These are phyloP conservation scores for Toxonevra muliebris DNA, from an alignment of 2,888 invertebrate species.

Conservation along the genomic window DNA sequence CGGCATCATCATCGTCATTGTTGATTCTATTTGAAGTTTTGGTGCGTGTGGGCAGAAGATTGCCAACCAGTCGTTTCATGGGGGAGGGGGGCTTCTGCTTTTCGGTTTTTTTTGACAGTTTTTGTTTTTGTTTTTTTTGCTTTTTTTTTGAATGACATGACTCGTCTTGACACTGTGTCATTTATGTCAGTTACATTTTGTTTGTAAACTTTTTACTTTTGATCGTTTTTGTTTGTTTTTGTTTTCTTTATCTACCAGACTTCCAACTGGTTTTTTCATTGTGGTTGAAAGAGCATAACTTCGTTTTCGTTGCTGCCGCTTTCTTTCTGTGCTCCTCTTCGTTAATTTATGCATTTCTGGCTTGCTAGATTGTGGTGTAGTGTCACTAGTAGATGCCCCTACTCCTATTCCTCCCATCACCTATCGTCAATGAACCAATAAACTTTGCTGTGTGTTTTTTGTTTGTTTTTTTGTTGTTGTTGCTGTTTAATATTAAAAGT, in stretches of 20 bases:
- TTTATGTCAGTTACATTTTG: constrained; percentile 31
- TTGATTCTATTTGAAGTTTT: too few species aligned
- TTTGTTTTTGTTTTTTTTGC: constrained; percentile 17
- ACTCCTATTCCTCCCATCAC: background rate
- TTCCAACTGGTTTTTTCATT: background rate
- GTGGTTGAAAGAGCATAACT: background rate
- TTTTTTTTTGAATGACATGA: constrained; percentile 25
- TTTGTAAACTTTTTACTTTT: constrained; percentile 24
- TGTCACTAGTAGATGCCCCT: constrained; percentile 15
- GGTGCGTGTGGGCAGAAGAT: too few species aligned
- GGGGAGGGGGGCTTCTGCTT: background rate
- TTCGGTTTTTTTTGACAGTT: constrained; percentile 10
- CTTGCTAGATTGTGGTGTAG: constrained; percentile 12
- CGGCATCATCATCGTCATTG: background rate
- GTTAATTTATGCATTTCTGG: constrained; percentile 32
- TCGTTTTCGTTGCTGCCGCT: constrained; percentile 2
- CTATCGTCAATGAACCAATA: too few species aligned
- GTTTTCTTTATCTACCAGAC: background rate
- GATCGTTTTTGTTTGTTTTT: constrained; percentile 7
- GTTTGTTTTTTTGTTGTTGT: constrained; percentile 1
- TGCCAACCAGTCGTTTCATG: background rate
- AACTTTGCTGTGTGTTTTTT: constrained; percentile 22
- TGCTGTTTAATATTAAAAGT: constrained; percentile 37
- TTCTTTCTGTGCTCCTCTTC: background rate
- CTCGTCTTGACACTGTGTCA: constrained; percentile 28